Percentiles rank a stretch among this genome's conserved stretches.
phyloP scores from a whole-genome alignment of 2,797 vertebrate genomes.

The Squalus acanthias region DNA sequence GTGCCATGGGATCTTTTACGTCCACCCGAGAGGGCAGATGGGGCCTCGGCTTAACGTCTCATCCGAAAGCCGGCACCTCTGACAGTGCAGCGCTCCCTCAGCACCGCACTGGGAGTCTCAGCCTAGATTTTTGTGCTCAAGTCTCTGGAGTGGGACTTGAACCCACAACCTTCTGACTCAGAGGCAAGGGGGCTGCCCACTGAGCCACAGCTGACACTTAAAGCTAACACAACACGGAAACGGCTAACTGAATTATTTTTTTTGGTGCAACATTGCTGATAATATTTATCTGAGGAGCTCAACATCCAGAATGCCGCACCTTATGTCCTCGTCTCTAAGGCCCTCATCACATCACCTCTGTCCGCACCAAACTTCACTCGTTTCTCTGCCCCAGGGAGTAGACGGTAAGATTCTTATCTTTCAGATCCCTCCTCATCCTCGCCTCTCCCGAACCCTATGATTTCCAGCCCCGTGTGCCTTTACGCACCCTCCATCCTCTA shows the following conservation, averaged over 20 bases:
- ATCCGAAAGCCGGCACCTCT: too few species aligned
- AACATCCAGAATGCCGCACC: neutral
- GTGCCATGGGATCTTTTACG: too few species aligned
- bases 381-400: neutral
- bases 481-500: neutral
- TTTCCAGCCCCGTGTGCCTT: neutral
- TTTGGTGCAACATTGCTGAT: neutral
- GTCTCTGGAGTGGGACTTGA: too few species aligned
- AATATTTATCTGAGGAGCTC: neutral
- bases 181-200: too few species aligned
- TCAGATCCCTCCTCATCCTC: neutral
- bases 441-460: neutral
- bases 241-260: neutral
- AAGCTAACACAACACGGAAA: neutral
- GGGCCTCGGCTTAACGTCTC: too few species aligned
- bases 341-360: neutral
- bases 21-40: too few species aligned
- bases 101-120: too few species aligned
- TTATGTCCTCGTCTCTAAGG: neutral
- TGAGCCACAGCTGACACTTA: too few species aligned
- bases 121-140: too few species aligned
- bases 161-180: too few species aligned
- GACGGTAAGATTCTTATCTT: neutral
- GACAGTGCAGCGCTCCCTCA: too few species aligned
- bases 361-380: neutral